Base-by-base conservation (phyloP, 2,888 invertebrate species). In the Ichneumon xanthorius region DNA sequence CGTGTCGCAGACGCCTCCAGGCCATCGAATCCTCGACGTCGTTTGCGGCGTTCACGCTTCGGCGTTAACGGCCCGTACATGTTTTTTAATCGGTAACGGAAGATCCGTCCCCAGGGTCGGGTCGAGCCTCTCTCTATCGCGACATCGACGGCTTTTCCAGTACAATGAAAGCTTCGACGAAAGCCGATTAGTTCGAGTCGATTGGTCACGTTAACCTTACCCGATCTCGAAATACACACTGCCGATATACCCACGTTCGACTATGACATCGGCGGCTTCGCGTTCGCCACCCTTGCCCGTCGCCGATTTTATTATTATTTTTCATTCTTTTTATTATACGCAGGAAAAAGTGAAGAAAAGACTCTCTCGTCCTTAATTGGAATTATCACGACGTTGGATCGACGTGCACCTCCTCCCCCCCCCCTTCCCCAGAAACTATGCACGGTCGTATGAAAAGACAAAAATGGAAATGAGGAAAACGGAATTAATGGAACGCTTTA, bases 181-280 rank as follows among this genome's bases (percentile, higher is more conserved):
- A 87, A 86, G 85, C 82, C 82, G 80, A 86, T 88, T 86, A 88
- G 75, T 87, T 87, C 88, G 73, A 88, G 86, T 87, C 87, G 87
- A 88, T 88, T 87, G 88, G 81, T 61, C 79, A 79, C 81, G 84
- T 86, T 88, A 86, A 86, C 87, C 82, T 87, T 87, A 87, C 84
- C 84, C 84, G 79, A 78, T 72, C 82, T 84, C 84, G 61, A 84
- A 87, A 88, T 82, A 87, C 75, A 73, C 68, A 55, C 67, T 40
- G 53, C 53, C 55, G 53, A 77, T 67, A 77, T 67, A 77, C 53
- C 65, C 65, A 63, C 63, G 63, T 63, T 63, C 63, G 30, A 63
- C 63, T 63, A 33, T 63, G 22, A 19, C 26, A 11, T 7, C 30
- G 4, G 55, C 53, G 1, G 40, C 67, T 67, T 50, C 65, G 19